Evolutionary conservation across 2,888 invertebrate species (phyloP), one percentile per base, ranked within the genome.

Genomic region (Antheraea yamamai): DNA sequence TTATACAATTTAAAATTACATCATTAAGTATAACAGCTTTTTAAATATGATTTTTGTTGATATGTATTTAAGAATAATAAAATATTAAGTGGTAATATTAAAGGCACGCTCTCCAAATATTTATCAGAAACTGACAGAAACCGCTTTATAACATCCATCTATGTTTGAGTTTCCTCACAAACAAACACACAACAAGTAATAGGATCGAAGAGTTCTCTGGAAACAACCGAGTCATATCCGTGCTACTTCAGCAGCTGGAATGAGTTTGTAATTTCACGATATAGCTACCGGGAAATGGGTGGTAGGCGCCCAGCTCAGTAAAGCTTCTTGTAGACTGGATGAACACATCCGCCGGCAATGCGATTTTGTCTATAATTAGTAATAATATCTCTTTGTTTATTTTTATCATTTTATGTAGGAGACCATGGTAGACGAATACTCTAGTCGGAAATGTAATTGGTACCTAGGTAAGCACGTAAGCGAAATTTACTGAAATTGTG

Each of bases 241-340:
- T 66, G 73, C 73, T 72, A 66, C 75, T 75, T 73, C 77, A 73
- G 73, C 61, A 58, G 75, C 74, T 74, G 76, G 78, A 77, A 75
- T 79, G 79, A 81, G 79, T 82, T 81, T 80, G 78, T 82, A 82
- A 80, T 82, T 82, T 80, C 80, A 80, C 79, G 80, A 80, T 81
- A 78, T 66, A 66, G 26, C 16, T 30, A 30, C 30, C 64, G 74
- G 81, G 78, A 52, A 70, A 58, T 16, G 26, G 74, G 35, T 70
- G 70, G 70, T 58, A 71, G 68, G 74, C 74, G 74, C 23, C 58
- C 26, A 23, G 23, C 39, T 30, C 7, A 30, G 2, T 74, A 58
- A 58, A 71, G 55, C 70, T 10, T 35, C 30, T 35, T 74, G 58
- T 39, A 71, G 55, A 58, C 68, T 35, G 55, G 52, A 20, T 66